Base-by-base conservation (phyloP, 2,113 vertebrate species). In the Oxyura jamaicensis region DNA sequence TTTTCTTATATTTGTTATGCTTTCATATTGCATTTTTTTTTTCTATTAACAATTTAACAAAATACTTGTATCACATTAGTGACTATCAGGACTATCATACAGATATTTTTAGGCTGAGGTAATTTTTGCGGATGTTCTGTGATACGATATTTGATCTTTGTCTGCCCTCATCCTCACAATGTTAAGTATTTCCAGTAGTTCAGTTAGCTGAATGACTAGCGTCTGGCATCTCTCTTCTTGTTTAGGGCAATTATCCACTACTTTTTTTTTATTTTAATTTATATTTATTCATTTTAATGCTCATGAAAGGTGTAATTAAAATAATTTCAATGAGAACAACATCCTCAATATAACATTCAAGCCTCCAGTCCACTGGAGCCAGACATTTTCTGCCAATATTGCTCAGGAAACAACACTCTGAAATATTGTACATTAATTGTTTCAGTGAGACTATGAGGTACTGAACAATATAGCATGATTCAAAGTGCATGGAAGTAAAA, bases 241-340 rank as follows among this genome's bases (percentile, higher is more conserved):
- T 78, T 80, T 31, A 65, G 22, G n/a, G 31, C 53, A 75, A 52
- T 48, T 65, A 66, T 76, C 6, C 8, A 36, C 18, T 50, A 17
- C 29, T 18, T 21, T 26, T 2, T 86, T 20, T 23, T 33, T 1
- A 71, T 72, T 88, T 78, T 36, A 59, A 65, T 72, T 90, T 52
- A 13, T 81, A 79, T 65, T 75, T 92, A 59, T 86, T 84, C 3
- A 53, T 66, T 82, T n/a, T 59, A 55, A n/a, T 55, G 44, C 22
- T 87, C 39, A 41, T 36, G 11, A 85, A 90, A 84, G 14, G 6
- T 74, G 4, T 67, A 86, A 83, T 91, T 85, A 79, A 76, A 91
- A 76, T 48, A 77, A 74, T 39, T 76, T 62, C 31, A 69, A 22
- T 36, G 44, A 91, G 55, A 85, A 88, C 5, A 82, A 39, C 3